These are phyloP conservation scores for Liasis olivaceus DNA, from an alignment of 2,797 vertebrate genomes.

Conservation along the genomic window DNA sequence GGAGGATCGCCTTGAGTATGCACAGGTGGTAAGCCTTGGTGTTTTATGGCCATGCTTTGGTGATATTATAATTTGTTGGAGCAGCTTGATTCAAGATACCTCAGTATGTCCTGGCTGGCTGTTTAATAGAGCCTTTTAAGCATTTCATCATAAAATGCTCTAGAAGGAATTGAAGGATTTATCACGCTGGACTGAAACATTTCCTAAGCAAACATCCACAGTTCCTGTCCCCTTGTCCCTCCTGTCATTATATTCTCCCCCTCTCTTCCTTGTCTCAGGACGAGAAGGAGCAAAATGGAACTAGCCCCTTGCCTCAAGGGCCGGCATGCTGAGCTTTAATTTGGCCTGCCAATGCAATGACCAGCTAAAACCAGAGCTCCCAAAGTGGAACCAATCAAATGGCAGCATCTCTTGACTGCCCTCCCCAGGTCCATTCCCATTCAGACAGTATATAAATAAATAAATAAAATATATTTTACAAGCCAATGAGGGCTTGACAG, in stretches of 20 bases:
- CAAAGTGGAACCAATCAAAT: constrained; percentile 41
- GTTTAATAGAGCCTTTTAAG: constrained; percentile 30
- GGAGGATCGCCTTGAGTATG: background rate
- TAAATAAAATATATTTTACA: constrained; percentile 24
- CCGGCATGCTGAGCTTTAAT: constrained; percentile 46
- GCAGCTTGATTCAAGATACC: constrained; percentile 8
- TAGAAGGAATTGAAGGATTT: constrained; percentile 34
- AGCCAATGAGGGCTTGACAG: constrained; percentile 29
- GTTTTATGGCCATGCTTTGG: background rate
- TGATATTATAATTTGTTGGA: constrained; percentile 1
- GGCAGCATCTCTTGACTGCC: constrained; percentile 41
- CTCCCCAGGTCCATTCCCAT: constrained; percentile 44
- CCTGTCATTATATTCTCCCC: constrained; percentile 19
- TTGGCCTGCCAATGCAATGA: constrained; percentile 37
- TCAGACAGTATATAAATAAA: constrained; percentile 23
- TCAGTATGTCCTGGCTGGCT: constrained; percentile 8
- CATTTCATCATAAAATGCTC: constrained; percentile 19
- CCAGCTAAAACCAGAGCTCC: constrained; percentile 41
- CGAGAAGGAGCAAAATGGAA: constrained; percentile 6
- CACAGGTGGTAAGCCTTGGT: background rate
- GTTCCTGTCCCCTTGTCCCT: constrained; percentile 42
- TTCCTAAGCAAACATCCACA: constrained; percentile 29
- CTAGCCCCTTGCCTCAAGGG: constrained; percentile 39
- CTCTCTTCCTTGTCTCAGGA: constrained; percentile 14
- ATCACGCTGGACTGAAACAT: constrained; percentile 33